phyloP scores from a whole-genome alignment of 2,888 invertebrate genomes.

The Ferdinandea cuprea region DNA sequence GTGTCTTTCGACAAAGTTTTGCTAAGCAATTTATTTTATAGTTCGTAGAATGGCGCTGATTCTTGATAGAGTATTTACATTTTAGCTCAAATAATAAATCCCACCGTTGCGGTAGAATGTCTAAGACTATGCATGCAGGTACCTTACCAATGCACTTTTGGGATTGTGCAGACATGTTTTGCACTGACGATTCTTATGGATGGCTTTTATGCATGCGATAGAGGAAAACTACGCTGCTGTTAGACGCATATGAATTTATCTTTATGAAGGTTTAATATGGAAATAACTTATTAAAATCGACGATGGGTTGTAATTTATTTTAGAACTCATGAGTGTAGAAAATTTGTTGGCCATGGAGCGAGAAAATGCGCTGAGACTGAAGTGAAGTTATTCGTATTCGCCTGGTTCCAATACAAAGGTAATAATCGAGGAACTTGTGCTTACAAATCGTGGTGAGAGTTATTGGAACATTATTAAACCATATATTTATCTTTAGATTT shows the following conservation, averaged over 20 bases:
- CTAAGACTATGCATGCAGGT: no score
- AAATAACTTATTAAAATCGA: slow-evolving; percentile 35
- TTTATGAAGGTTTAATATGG: slow-evolving; percentile 50
- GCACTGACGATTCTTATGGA: slow-evolving; percentile 46
- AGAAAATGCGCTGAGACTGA: no score
- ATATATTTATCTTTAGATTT: no score
- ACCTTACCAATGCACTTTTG: slow-evolving; percentile 6
- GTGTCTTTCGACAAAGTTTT: not conserved
- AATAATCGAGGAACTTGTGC: no score
- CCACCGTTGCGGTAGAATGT: slow-evolving; percentile 3
- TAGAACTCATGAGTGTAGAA: not conserved
- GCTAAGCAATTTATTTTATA: slow-evolving; percentile 33
- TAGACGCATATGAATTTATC: slow-evolving; percentile 41
- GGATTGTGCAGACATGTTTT: slow-evolving; percentile 32
- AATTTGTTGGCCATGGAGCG: not conserved
- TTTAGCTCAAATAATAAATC: slow-evolving; percentile 52
- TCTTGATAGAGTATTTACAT: slow-evolving; percentile 59
- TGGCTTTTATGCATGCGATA: slow-evolving; percentile 56
- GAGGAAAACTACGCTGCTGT: not conserved
- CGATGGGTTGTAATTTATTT: slow-evolving; percentile 21
- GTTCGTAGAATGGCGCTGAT: slow-evolving; percentile 34
- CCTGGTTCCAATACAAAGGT: no score
- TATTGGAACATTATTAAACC: no score
- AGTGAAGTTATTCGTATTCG: no score
- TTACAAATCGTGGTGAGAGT: no score